Evolutionary conservation across 1,140 invertebrate species (phyloP), one percentile per base, ranked within the genome.

Genomic region (Drosophila oshimai): DNA sequence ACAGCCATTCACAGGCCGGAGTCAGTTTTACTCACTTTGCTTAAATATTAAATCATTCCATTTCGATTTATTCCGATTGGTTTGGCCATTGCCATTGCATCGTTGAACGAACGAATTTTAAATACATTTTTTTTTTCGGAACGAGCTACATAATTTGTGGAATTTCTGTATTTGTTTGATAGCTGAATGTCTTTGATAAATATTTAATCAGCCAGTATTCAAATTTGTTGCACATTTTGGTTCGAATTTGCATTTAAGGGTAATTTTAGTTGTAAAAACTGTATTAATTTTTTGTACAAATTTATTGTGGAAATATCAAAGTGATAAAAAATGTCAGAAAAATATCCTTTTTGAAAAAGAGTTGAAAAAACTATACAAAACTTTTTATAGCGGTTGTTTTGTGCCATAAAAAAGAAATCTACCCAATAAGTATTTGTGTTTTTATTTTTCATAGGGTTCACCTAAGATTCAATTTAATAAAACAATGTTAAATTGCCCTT

Each of bases 1-100:
- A 74, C 76, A 70, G 62, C 62, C 68, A 70, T 50, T 71, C 37
- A 26, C 61, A 53, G 45, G 6, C 28, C 29, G 37, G 42, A 61
- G 54, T 46, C 54, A 31, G 45, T 28, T 36, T 26, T 18, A 39
- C 13, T 46, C 60, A 47, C 41, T 37, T 61, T 47, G 61, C 31
- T 65, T 65, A 36, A 60, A 62, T 45, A 37, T 33, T 45, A 24
- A 34, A 62, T 65, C 58, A 65, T 39, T 65, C 64, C 34, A 29
- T 31, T 41, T 15, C 18, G 20, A 18, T 65, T 65, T 49, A 47
- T 31, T 65, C 33, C 31, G 33, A 17, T 28, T 62, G 39, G 26
- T 39, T 64, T 31, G 13, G 4, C 34, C 41, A 22, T 24, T 26
- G 29, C n/a, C n/a, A n/a, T 26, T 18, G 41, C 41, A 9, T 47